Conservation (phyloP, 2,797 vertebrate species). For the Macropodus opercularis region DNA sequence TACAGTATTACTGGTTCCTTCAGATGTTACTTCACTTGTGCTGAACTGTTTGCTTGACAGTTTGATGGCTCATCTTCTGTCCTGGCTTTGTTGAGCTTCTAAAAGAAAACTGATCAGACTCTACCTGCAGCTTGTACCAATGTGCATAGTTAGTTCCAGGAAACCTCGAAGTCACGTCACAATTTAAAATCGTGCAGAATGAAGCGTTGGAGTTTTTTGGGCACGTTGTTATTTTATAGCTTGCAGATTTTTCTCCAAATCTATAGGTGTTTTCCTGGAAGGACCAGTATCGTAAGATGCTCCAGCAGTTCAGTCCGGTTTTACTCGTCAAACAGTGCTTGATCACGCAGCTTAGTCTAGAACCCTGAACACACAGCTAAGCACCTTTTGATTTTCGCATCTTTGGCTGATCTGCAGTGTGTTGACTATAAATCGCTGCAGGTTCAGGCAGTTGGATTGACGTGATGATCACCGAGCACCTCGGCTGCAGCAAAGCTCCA, state of each 20-base stretch:
- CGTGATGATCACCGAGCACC: background rate
- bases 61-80: too few species aligned
- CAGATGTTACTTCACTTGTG: background rate
- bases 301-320: too few species aligned
- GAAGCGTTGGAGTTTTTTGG: background rate
- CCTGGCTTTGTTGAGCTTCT: too few species aligned
- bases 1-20: background rate
- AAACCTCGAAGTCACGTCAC: too few species aligned
- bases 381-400: background rate
- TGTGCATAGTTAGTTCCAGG: too few species aligned
- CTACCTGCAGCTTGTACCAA: too few species aligned
- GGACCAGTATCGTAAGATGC: too few species aligned
- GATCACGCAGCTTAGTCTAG: too few species aligned
- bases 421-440: too few species aligned
- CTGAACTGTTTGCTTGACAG: too few species aligned
- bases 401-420: background rate
- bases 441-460: background rate
- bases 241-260: background rate
- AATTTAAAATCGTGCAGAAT: background rate
- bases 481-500: background rate
- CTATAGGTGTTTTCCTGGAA: background rate
- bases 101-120: background rate
- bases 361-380: too few species aligned
- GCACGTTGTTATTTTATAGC: background rate
- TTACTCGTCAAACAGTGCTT: too few species aligned